A percentile compares a stretch with the other conserved stretches of the same genome.
These are phyloP conservation scores for Eristalis arbustorum DNA, from an alignment of 2,888 invertebrate genomes.

Conservation along the genomic window DNA sequence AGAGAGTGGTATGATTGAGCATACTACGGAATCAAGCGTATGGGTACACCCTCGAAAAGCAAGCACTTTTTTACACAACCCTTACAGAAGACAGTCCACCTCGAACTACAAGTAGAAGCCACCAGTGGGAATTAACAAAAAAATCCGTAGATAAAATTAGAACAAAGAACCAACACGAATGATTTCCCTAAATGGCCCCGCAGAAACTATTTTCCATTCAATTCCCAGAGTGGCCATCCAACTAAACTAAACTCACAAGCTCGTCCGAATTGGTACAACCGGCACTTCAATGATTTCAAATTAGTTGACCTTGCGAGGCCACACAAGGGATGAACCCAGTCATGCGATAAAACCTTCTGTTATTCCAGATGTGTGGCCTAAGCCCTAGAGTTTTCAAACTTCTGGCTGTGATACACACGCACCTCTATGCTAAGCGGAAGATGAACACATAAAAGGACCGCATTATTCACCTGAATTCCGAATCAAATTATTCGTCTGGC, in stretches of 20 bases:
- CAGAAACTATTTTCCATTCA: not conserved
- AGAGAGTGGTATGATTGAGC: no score
- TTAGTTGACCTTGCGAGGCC: constrained; percentile 4
- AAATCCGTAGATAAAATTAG: not conserved
- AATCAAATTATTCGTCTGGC: not conserved
- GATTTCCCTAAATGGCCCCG: not conserved
- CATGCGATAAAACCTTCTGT: constrained; percentile 25
- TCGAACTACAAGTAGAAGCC: no score
- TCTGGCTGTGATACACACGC: not conserved
- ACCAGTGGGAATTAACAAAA: not conserved
- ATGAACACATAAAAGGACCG: not conserved
- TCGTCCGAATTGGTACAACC: not conserved
- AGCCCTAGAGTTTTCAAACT: not conserved
- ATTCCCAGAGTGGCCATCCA: not conserved
- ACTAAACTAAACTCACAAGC: not conserved
- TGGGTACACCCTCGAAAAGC: no score
- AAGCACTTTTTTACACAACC: no score
- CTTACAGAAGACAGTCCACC: no score
- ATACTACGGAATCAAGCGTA: no score
- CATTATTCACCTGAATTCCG: not conserved
- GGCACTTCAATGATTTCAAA: constrained; percentile 24
- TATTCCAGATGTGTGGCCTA: constrained; percentile 1
- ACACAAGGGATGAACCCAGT: constrained; percentile 11
- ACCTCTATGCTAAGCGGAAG: not conserved
- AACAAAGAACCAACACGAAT: not conserved